Evolutionary conservation across 2,113 vertebrate genomes (phyloP).

Genomic region (Heterotilapia buettikoferi): DNA sequence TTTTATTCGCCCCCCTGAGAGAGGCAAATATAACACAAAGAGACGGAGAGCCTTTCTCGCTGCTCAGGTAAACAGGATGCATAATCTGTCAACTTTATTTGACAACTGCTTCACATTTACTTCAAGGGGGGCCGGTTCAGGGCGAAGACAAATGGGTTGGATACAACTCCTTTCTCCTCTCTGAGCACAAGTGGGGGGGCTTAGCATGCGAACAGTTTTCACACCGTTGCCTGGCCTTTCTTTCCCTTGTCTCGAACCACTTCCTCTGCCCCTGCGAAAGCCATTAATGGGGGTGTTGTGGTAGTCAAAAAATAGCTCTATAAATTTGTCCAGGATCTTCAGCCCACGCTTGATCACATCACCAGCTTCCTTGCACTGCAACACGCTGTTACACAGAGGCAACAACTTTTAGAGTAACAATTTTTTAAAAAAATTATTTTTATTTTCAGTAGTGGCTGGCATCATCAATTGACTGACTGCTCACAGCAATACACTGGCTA

Average conservation of each 20-base stretch:
- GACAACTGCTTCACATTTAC: slow-evolving; percentile 10
- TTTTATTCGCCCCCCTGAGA: neutral
- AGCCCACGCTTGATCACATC: neutral
- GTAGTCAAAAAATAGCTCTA: neutral
- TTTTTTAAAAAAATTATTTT: neutral
- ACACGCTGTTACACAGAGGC: neutral
- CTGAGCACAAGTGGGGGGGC: neutral
- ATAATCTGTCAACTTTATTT: slow-evolving; percentile 28
- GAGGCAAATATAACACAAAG: neutral
- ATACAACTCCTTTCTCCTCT: neutral
- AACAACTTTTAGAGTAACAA: neutral
- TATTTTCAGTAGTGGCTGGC: neutral
- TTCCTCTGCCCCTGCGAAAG: slow-evolving; percentile 1
- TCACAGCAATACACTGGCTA: neutral
- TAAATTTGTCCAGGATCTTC: neutral
- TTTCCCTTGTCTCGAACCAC: neutral
- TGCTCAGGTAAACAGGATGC: neutral
- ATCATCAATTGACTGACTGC: neutral
- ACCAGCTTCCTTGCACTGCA: neutral
- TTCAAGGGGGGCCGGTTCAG: neutral
- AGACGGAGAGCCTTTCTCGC: neutral
- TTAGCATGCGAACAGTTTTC: neutral
- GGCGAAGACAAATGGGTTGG: neutral
- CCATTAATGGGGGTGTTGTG: neutral
- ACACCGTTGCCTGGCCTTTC: neutral